A percentile compares a stretch with the other conserved stretches of the same genome.
Conservation (phyloP, 2,113 vertebrate species). For the Amazona vittata region DNA sequence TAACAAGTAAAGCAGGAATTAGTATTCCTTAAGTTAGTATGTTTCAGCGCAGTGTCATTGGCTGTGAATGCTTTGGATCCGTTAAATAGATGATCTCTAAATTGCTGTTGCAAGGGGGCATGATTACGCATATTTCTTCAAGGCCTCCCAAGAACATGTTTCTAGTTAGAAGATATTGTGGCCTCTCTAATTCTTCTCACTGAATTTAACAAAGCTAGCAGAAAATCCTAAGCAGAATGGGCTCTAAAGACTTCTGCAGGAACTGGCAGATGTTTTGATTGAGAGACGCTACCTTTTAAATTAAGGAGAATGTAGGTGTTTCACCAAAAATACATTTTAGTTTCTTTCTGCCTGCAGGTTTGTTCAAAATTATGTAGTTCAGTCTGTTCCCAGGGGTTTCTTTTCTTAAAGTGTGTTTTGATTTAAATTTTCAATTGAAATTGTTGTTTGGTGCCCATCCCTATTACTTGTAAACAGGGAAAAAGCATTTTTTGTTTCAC, state of each 20-base stretch:
- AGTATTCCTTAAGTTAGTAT: background rate
- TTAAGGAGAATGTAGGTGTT: background rate
- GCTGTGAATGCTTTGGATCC: background rate
- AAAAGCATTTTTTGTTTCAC: background rate
- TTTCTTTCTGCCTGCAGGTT: background rate
- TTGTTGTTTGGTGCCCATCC: background rate
- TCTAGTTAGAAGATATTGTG: background rate
- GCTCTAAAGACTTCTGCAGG: background rate
- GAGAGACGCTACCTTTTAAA: background rate
- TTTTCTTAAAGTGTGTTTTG: background rate
- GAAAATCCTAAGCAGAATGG: background rate
- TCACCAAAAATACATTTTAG: background rate
- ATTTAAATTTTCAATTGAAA: slow-evolving; percentile 9
- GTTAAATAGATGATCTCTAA: background rate
- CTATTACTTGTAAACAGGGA: background rate
- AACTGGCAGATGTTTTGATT: background rate
- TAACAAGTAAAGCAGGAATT: background rate
- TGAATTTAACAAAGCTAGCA: background rate
- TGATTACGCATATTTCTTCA: background rate
- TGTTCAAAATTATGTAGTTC: background rate
- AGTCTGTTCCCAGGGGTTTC: background rate
- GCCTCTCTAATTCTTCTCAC: background rate
- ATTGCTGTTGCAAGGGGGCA: background rate
- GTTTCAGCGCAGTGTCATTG: background rate
- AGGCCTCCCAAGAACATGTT: background rate